Base-by-base conservation (phyloP, 2,888 invertebrate species). In the Ceramica pisi region DNA sequence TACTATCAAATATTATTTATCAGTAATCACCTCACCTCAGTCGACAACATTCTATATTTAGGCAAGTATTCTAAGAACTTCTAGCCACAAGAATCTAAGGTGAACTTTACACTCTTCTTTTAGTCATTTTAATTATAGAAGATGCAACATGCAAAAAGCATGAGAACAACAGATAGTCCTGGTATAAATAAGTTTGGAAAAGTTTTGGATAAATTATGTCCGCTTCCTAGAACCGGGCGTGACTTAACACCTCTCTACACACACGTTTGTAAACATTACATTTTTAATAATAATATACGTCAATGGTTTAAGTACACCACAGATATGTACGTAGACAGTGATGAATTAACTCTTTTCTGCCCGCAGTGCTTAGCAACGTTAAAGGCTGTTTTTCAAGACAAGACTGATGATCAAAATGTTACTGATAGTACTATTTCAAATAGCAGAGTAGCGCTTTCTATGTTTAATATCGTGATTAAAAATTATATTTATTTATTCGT, bases 211-310 rank as follows among this genome's bases (percentile, higher is more conserved):
- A 81, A 80, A 78, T 77, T 80, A 84, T 75, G 70, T 77, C 80
- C 75, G 72, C 64, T 85, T 86, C 87, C 80, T 78, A 84, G 86
- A 87, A 86, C 67, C 56, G 41, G 70, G 78, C 80, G 71, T 79
- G 84, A 83, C 78, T 81, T 83, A 80, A 80, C 74, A 80, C 81
- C 71, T 71, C 64, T 68, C 75, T 71, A 73, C 73, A 48, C 38
- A 63, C 55, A 68, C 60, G 76, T 78, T 71, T 67, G 81, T 87
- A 86, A 87, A 86, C 86, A 87, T 77, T 68, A 57, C 66, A 80
- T 78, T 80, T 82, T 84, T 78, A 70, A 62, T 72, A 78, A 81
- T 74, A 78, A 70, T 63, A 66, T 59, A 79, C 78, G 67, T 75
- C 81, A 82, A 31, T 63, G 56, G 63, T 63, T 75, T 60, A 63